Evolutionary conservation across 2,113 vertebrate genomes (phyloP).

Genomic region (Apteryx mantelli): DNA sequence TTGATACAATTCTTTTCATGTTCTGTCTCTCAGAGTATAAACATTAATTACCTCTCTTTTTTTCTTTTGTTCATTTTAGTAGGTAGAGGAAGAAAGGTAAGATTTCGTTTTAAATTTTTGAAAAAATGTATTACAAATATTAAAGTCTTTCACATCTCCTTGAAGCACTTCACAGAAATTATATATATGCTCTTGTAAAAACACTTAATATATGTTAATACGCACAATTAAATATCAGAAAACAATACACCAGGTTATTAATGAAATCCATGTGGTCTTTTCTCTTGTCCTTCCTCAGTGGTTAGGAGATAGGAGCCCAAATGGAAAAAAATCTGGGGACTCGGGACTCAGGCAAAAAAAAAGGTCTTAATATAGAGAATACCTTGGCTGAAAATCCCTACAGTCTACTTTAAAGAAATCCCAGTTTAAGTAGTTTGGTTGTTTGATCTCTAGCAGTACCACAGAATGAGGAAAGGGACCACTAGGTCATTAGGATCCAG

Average conservation of each 20-base stretch:
- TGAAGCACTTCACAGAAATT: neutral
- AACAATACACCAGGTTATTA: neutral
- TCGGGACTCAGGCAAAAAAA: neutral
- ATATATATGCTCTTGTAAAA: neutral
- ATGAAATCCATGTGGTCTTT: neutral
- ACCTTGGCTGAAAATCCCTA: neutral
- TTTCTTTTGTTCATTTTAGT: conserved; percentile 24
- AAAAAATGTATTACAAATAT: neutral
- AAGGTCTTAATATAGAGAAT: neutral
- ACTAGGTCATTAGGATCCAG: neutral
- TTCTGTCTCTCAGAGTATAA: neutral
- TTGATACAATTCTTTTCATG: neutral
- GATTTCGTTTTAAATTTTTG: neutral
- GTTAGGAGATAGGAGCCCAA: neutral
- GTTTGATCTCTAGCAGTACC: neutral
- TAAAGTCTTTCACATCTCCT: neutral
- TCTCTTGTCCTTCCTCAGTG: neutral
- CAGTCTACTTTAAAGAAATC: neutral
- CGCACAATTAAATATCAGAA: neutral
- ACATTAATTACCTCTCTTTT: conserved; percentile 33
- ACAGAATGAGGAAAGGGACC: neutral
- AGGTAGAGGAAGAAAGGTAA: conserved; percentile 86
- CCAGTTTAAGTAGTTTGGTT: neutral
- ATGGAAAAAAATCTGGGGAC: neutral
- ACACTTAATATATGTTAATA: neutral